Percentiles rank a stretch among this genome's conserved stretches.
These are phyloP conservation scores for Arctocebus calabarensis DNA, from an alignment of 2,797 vertebrate genomes.

Conservation along the genomic window DNA sequence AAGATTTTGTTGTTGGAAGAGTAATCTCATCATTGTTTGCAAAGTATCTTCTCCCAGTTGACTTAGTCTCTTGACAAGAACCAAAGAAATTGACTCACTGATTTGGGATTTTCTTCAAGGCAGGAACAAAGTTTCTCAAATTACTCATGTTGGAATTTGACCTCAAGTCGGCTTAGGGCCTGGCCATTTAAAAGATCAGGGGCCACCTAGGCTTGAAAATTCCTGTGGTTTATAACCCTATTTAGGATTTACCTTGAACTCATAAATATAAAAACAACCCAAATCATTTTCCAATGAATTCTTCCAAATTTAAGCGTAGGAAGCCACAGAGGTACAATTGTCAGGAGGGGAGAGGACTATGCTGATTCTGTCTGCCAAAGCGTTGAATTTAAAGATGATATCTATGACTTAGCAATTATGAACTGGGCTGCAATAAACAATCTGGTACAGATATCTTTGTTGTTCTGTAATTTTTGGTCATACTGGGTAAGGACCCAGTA, in stretches of 20 bases:
- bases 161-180: neutral
- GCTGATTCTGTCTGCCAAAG: neutral
- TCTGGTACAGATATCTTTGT: too few relatives aligned
- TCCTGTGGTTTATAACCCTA: conserved; percentile 34
- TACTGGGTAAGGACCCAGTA: too few relatives aligned
- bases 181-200: conserved; percentile 58
- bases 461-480: too few relatives aligned
- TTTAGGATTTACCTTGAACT: conserved; percentile 58
- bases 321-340: neutral
- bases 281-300: conserved; percentile 60
- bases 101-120: conserved; percentile 35
- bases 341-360: neutral
- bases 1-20: neutral
- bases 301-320: neutral
- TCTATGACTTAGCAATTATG: too few relatives aligned
- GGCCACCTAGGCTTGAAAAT: conserved; percentile 13
- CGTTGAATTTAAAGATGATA: conserved; percentile 35
- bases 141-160: conserved; percentile 29
- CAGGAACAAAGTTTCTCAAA: neutral
- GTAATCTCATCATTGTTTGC: neutral
- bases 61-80: neutral
- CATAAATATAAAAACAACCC: conserved; percentile 47
- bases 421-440: too few relatives aligned
- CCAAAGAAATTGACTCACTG: conserved; percentile 13
- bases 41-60: conserved; percentile 2